Evolutionary conservation across 1,140 invertebrate species (phyloP), one percentile per base, ranked within the genome.

Genomic region (Hormaphis cornu): DNA sequence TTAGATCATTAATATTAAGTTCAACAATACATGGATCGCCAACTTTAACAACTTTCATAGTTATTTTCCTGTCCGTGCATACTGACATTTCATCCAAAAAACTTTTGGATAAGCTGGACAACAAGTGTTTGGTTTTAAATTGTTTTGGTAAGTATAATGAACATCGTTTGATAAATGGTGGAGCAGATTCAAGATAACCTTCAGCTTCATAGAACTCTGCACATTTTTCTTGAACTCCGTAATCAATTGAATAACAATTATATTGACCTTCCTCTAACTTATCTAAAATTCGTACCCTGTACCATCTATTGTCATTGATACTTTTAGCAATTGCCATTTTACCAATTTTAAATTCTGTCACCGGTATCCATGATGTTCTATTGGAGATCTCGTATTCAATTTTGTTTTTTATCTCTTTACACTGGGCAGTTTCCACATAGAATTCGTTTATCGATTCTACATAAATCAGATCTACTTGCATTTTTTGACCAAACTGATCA

Each of bases 101-200:
- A 48, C 61, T 66, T 33, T 35, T 33, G 16, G 44, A 48, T 48
- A 66, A 66, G 35, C 44, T 24, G 1, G 14, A 26, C 20, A 35
- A 48, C 1, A 46, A 3, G 8, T 24, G 24, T 20, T 46, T 10
- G 4, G 46, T 35, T 10, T 35, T 35, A n/a, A 20, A 16, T 4
- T 35, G n/a, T 24, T n/a, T 50, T 33, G 44, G 44, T 14, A 48
- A 50, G 6, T 40, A 3, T 10, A 58, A 37, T 40, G 54, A 58
- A 66, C 61, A 66, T 24, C 46, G 44, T 50, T 33, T 66, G n/a
- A 66, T 66, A 33, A 46, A 30, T n/a, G 61, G 61, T 22, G 44
- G 44, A 33, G 61, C 18, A 7, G 30, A 50, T 33, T 66, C 16
- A 3, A 66, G 7, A 35, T 48, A 48, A 66, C 28, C 42, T 22